Percentiles rank a stretch among this genome's conserved stretches.
Conservation (phyloP, 1,140 invertebrate species). For the Heliconius hermathena region DNA sequence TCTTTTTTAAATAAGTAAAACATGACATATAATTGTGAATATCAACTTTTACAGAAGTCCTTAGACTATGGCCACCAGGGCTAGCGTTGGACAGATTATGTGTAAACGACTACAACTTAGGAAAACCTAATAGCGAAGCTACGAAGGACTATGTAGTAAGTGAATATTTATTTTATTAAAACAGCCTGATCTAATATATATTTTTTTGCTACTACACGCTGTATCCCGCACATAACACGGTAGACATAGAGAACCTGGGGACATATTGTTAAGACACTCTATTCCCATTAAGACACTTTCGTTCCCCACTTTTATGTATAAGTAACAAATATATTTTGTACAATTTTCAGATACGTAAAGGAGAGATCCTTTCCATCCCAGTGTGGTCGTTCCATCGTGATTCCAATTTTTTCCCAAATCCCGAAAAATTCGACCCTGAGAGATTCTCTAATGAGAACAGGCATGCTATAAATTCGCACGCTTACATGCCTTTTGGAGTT, state of each 20-base stretch:
- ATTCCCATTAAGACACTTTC: too few relatives aligned
- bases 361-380: constrained; percentile 58
- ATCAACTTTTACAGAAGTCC: constrained; percentile 69
- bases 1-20: neutral
- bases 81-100: constrained; percentile 72
- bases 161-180: neutral
- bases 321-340: neutral
- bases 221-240: too few relatives aligned
- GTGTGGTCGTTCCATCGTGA: constrained; percentile 78
- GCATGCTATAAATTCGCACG: constrained; percentile 70
- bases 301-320: neutral
- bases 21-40: neutral
- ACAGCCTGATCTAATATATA: too few relatives aligned
- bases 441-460: constrained; percentile 82
- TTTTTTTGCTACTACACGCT: too few relatives aligned
- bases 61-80: constrained; percentile 81
- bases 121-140: constrained; percentile 55
- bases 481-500: constrained; percentile 84
- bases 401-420: constrained; percentile 80
- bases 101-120: constrained; percentile 72
- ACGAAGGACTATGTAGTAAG: constrained; percentile 58
- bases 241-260: too few relatives aligned
- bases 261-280: too few relatives aligned
- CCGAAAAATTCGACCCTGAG: constrained; percentile 82
- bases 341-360: constrained; percentile 40